Evolutionary conservation across 2,113 vertebrate genomes (phyloP).

Genomic region (Anolis sagrei): DNA sequence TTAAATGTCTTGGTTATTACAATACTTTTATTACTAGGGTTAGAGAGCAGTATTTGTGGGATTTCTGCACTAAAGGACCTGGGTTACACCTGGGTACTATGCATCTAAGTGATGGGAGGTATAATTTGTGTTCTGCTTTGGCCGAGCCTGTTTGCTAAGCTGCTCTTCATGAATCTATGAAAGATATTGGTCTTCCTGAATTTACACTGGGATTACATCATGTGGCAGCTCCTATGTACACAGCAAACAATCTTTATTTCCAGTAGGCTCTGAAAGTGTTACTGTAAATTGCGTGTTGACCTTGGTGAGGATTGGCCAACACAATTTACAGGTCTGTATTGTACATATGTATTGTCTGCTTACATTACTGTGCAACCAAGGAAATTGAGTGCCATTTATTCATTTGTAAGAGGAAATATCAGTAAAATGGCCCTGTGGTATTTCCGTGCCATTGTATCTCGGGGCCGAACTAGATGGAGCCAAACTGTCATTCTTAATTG

Average conservation of each 20-base stretch:
- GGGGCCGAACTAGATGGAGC: no score
- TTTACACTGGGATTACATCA: not conserved
- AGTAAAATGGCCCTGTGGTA: not conserved
- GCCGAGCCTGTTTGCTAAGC: not conserved
- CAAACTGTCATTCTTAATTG: not conserved
- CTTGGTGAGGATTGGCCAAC: not conserved
- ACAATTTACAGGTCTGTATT: not conserved
- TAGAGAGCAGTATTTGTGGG: no score
- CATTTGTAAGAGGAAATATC: not conserved
- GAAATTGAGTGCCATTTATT: not conserved
- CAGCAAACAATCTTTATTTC: slow-evolving; percentile 15
- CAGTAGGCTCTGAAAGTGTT: not conserved
- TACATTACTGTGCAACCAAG: not conserved
- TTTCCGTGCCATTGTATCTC: not conserved
- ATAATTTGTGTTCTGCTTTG: not conserved
- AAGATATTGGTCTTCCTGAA: not conserved
- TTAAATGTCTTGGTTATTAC: no score
- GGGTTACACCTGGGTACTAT: no score
- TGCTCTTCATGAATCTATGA: not conserved
- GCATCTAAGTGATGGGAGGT: no score
- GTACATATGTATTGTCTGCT: not conserved
- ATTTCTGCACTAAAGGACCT: no score
- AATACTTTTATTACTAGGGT: no score
- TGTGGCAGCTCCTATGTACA: not conserved
- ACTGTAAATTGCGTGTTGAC: not conserved